Percentiles rank a stretch among this genome's conserved stretches.
Conservation (phyloP, 2,113 vertebrate genomes). For the Thunnus thynnus region DNA sequence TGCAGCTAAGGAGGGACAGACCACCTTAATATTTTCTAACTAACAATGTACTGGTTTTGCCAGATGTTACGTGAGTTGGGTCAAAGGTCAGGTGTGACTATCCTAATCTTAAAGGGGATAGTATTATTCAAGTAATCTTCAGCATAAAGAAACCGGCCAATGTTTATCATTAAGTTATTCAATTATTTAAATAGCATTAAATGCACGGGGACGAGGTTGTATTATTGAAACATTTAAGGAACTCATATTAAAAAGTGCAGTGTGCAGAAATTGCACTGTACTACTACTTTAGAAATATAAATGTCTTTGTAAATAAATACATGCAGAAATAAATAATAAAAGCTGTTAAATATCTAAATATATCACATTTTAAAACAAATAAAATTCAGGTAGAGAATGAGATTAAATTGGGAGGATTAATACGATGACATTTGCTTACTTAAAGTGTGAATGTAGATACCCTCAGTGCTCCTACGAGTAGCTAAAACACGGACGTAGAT, state of each 20-base stretch:
- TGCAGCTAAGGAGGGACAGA: slow-evolving; percentile 47
- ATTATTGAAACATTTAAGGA: slow-evolving; percentile 72
- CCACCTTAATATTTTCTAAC: slow-evolving; percentile 21
- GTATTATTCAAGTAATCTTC: slow-evolving; percentile 71
- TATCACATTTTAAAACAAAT: slow-evolving; percentile 80
- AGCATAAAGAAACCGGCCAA: slow-evolving; percentile 66
- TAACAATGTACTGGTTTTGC: slow-evolving; percentile 14
- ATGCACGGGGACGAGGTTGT: slow-evolving; percentile 42
- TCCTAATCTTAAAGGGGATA: slow-evolving; percentile 30
- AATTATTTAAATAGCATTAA: slow-evolving; percentile 32
- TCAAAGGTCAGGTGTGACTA: slow-evolving; percentile 43
- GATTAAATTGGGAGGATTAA: slow-evolving; percentile 49
- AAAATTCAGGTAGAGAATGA: slow-evolving; percentile 59
- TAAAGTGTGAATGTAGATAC: slow-evolving; percentile 46
- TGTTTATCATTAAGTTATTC: slow-evolving; percentile 36
- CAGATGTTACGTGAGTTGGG: slow-evolving; percentile 22
- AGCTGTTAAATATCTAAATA: slow-evolving; percentile 84
- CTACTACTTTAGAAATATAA: slow-evolving; percentile 87
- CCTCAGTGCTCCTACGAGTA: slow-evolving; percentile 56
- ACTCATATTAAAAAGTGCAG: slow-evolving; percentile 86
- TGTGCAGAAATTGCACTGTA: slow-evolving; percentile 87
- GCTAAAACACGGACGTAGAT: slow-evolving; percentile 41
- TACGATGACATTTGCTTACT: slow-evolving; percentile 33
- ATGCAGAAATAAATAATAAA: slow-evolving; percentile 84
- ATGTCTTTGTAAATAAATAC: slow-evolving; percentile 86